These are phyloP conservation scores for Colinus virginianus DNA, from an alignment of 2,113 vertebrate species.

Conservation along the genomic window DNA sequence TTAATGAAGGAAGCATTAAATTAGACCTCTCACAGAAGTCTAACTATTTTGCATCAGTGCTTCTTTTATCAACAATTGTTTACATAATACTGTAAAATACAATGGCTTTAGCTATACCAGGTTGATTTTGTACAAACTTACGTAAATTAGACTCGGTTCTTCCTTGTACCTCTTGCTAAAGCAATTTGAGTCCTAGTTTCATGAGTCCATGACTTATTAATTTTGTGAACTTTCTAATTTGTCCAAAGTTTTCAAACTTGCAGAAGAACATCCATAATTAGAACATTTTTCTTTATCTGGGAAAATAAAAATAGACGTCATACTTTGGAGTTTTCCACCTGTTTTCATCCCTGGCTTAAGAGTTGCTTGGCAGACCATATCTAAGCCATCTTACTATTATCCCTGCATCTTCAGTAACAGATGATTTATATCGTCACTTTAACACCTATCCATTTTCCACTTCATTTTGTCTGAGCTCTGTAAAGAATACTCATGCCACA, in stretches of 20 bases:
- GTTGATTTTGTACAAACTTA: background rate
- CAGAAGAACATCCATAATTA: background rate
- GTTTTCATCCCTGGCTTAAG: background rate
- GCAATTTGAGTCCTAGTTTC: background rate
- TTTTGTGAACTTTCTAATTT: background rate
- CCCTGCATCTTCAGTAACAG: constrained; percentile 30
- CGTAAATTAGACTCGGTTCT: background rate
- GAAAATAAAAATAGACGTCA: background rate
- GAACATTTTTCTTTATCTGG: background rate
- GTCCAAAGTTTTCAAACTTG: background rate
- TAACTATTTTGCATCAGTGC: background rate
- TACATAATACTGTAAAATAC: background rate
- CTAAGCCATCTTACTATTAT: constrained; percentile 12
- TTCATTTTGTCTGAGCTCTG: background rate
- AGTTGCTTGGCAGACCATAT: background rate
- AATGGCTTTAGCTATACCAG: background rate
- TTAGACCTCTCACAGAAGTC: background rate
- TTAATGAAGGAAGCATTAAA: background rate
- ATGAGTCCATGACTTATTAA: background rate
- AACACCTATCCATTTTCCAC: constrained; percentile 5
- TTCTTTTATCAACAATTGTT: background rate
- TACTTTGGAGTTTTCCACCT: background rate
- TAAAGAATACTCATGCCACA: background rate
- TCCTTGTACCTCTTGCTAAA: background rate
- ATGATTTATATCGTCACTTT: constrained; percentile 4